A percentile compares a stretch with the other conserved stretches of the same genome.
These are phyloP conservation scores for Gymnodraco acuticeps DNA, from an alignment of 2,797 vertebrate genomes.

Conservation along the genomic window DNA sequence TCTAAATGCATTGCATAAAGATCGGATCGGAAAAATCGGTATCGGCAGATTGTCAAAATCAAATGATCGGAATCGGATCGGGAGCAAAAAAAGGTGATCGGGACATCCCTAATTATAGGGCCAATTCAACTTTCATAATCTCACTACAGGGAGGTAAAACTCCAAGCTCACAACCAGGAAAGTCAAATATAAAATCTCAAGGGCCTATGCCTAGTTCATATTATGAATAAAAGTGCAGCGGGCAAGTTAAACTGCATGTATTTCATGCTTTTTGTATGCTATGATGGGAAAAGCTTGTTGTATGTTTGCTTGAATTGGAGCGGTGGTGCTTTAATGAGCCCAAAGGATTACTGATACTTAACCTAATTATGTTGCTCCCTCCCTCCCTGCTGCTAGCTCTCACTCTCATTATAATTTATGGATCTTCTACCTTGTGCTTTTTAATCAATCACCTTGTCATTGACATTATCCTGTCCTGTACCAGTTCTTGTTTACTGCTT, in stretches of 20 bases:
- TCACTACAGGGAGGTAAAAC: slow-evolving; percentile 20
- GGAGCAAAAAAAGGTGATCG: no score
- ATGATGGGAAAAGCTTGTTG: slow-evolving; percentile 31
- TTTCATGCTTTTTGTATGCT: background rate
- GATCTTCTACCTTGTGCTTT: slow-evolving; percentile 61
- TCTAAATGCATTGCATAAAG: no score
- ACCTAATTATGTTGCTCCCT: slow-evolving; percentile 85
- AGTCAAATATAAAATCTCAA: slow-evolving; percentile 5
- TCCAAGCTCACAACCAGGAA: background rate
- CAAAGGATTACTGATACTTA: slow-evolving; percentile 86
- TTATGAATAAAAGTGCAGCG: background rate
- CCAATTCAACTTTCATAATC: slow-evolving; percentile 12
- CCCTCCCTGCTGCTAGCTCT: slow-evolving; percentile 66
- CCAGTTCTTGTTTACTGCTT: slow-evolving; percentile 29
- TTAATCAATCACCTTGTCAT: slow-evolving; percentile 67
- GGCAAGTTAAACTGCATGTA: background rate
- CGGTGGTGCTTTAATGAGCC: slow-evolving; percentile 78
- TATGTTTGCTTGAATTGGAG: slow-evolving; percentile 72
- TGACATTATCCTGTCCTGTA: slow-evolving; percentile 30
- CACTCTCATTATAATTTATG: slow-evolving; percentile 70
- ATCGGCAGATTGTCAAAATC: no score
- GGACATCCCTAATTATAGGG: no score
- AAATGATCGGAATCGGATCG: no score
- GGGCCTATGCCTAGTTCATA: background rate
- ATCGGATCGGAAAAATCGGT: no score